Evolutionary conservation across 2,797 vertebrate species (phyloP), one percentile per base, ranked within the genome.

Genomic region (Coccyzus lansbergi): DNA sequence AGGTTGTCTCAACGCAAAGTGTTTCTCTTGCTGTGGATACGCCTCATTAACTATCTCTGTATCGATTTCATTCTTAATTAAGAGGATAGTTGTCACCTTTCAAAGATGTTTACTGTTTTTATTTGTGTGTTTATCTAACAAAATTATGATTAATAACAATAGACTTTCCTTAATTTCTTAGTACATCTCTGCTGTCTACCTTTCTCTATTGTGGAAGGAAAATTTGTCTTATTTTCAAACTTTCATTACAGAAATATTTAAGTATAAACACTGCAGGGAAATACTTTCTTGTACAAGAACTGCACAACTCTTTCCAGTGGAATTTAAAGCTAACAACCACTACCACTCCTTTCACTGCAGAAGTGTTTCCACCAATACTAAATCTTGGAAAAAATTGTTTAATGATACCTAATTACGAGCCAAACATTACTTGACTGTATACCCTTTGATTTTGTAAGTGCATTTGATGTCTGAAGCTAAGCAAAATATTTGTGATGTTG

Each of bases 311-410:
- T 67, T 58, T 72, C 68, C 56, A 74, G 20, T 85, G 51, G 48
- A 74, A 85, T 91, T 91, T 48, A 34, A 84, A 86, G 82, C 64
- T 31, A 92, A 85, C 33, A 51, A 79, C 31, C 16, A 48, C 12
- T 15, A 49, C 48, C 36, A 10, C 81, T 92, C n/a, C 17, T 75
- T 67, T 86, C 2, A 16, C 34, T 69, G 26, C 46, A 76, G 74
- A 86, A 86, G 3, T 0, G 1, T 59, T 94, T 72, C 59, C 93
- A 40, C 25, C 4, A 16, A 36, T 60, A 69, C 5, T 42, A 42
- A 42, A 36, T 52, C 49, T 78, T 75, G 81, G 56, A 25, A 91
- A 80, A 72, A 75, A 42, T 1, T 25, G 20, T 21, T 25, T 84
- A 58, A 75, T 48, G 46, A 22, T 60, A 46, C 28, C 19, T 83